Base-by-base conservation (phyloP, 2,797 vertebrate genomes). In the Fistularia commersonii region DNA sequence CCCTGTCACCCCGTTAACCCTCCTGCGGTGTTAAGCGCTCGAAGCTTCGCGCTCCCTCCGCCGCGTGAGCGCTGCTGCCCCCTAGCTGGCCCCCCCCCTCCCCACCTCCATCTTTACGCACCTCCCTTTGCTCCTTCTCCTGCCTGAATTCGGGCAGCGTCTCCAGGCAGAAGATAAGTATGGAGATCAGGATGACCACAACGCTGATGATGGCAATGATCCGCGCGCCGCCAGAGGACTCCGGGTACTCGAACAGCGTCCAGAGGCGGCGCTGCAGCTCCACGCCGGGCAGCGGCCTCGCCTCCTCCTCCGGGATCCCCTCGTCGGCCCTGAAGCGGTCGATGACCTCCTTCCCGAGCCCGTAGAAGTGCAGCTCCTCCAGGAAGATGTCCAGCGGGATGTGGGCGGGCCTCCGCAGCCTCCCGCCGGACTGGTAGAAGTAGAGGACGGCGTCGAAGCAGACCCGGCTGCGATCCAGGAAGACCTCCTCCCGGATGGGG, bases 161-260 rank as follows among this genome's bases (percentile, higher is more conserved):
- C 88, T 98, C 95, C 36, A 98, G 70, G 73, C 96, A 98, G 91
- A 98, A 98, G 70, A 98, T 95, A 43, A 97, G 92, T 41, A 98
- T 97, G 77, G 96, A 98, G 69, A 98, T 79, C 38, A 98, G 88
- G 36, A 98, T 98, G 86, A 98, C 92, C 79, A 98, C 81, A 72
- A 98, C 94, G 0, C 95, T 97, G 79, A 97, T 90, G 71, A 98
- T 89, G 41, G 96, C 95, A 6, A 97, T 91, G 69, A 93, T 92
- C 0, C 94, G 88, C 4, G 95, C 95, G 0, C 90, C 93, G 0
- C 92, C 55, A 0, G 95, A 97, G 0, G 93, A 96, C 81, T 97
- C 95, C 0, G 96, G 95, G 64, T 96, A 93, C 71, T 98, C 95
- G 34, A 98, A 98, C 66, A 98, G 76, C 85, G 95, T 83, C 96